phyloP scores from a whole-genome alignment of 1,140 invertebrate genomes.

The Drosophila hydei region DNA sequence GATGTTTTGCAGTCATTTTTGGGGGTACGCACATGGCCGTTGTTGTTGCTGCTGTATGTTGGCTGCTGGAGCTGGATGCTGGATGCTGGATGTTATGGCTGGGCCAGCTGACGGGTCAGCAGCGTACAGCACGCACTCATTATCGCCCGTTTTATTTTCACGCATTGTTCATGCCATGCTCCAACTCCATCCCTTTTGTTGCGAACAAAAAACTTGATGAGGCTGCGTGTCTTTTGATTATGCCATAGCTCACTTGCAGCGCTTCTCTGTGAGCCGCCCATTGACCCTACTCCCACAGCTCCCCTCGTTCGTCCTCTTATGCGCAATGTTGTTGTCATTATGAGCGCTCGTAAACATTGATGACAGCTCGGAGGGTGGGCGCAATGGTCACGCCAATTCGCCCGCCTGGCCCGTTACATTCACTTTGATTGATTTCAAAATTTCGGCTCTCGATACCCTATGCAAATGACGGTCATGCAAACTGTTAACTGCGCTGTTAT shows the following conservation, averaged over 20 bases:
- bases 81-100: constrained; percentile 27
- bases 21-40: constrained; percentile 42
- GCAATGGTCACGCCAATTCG: constrained; percentile 19
- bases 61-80: constrained; percentile 2
- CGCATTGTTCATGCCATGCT: constrained; percentile 56
- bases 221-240: constrained; percentile 75
- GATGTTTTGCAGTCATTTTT: constrained; percentile 44
- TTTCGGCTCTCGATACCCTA: constrained; percentile 18
- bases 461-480: not conserved
- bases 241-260: constrained; percentile 58
- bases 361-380: constrained; percentile 62
- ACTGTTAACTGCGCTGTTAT: constrained; percentile 20
- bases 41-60: constrained; percentile 26
- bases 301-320: not conserved
- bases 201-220: constrained; percentile 64
- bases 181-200: not conserved
- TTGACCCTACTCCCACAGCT: not conserved
- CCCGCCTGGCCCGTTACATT: not conserved
- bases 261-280: constrained; percentile 7
- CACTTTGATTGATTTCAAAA: constrained; percentile 63
- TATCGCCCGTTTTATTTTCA: constrained; percentile 71
- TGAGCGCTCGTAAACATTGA: constrained; percentile 78
- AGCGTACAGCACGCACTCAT: constrained; percentile 67
- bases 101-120: constrained; percentile 53
- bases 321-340: constrained; percentile 68